Evolutionary conservation across 2,113 vertebrate genomes (phyloP).

Genomic region (Saguinus midas): DNA sequence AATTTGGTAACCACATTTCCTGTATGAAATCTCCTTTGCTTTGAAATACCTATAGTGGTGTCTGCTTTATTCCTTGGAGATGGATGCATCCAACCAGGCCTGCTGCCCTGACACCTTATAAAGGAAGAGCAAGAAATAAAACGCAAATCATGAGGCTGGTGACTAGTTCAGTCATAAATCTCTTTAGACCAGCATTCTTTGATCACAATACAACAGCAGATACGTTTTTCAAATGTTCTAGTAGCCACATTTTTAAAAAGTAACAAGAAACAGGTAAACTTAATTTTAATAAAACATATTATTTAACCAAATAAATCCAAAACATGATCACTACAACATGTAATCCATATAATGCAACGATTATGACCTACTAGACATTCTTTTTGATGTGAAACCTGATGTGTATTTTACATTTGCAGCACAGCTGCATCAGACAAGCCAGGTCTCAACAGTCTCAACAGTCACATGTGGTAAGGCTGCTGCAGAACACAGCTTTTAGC

Average conservation of each 20-base stretch:
- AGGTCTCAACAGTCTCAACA: neutral
- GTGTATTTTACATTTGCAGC: neutral
- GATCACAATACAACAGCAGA: neutral
- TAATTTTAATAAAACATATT: neutral
- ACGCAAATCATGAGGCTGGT: neutral
- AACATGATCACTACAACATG: neutral
- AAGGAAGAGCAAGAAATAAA: neutral
- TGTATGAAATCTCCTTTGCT: neutral
- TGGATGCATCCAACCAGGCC: neutral
- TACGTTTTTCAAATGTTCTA: neutral
- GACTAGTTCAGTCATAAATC: neutral
- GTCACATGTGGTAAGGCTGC: neutral
- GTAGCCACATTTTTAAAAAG: neutral
- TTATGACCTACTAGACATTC: neutral
- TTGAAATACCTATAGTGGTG: neutral
- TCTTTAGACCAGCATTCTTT: neutral
- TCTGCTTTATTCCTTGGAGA: neutral
- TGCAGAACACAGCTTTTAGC: no score
- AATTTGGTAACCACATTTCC: neutral
- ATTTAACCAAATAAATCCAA: neutral
- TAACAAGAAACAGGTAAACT: neutral
- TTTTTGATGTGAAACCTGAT: neutral
- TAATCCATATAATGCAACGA: neutral
- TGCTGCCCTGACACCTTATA: neutral
- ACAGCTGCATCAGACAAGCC: neutral